Conservation (phyloP, 2,888 invertebrate genomes). For the Epirrhoe tristata region DNA sequence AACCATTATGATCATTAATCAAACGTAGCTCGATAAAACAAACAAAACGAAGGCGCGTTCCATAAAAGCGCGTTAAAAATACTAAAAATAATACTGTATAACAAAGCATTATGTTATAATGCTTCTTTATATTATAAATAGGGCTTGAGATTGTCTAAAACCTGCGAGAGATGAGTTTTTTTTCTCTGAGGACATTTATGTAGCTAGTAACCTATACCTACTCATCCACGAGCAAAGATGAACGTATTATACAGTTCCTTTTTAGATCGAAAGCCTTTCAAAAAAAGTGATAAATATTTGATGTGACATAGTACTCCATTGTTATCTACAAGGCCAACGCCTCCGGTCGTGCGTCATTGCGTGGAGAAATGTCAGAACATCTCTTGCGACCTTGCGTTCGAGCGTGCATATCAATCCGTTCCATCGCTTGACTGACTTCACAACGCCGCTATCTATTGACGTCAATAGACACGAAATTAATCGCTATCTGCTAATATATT, state of each 20-base stretch:
- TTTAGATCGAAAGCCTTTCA: not conserved
- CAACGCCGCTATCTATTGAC: constrained; percentile 42
- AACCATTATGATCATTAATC: not conserved
- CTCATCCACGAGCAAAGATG: too few species aligned
- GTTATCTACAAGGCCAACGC: constrained; percentile 23
- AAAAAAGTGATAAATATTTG: not conserved
- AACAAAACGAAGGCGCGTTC: not conserved
- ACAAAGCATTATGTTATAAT: too few species aligned
- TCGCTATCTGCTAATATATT: constrained; percentile 36
- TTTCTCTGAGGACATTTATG: too few species aligned
- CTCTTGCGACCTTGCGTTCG: constrained; percentile 36
- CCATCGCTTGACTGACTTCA: constrained; percentile 32
- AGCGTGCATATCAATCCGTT: constrained; percentile 35
- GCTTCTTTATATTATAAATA: too few species aligned
- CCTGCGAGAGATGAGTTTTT: too few species aligned
- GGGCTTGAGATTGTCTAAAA: too few species aligned
- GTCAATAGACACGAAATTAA: constrained; percentile 40
- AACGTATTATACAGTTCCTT: not conserved
- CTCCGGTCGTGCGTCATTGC: constrained; percentile 17
- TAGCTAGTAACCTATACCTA: too few species aligned
- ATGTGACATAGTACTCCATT: constrained; percentile 1
- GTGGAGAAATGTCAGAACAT: constrained; percentile 31
- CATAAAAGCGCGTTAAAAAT: not conserved
- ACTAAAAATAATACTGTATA: too few species aligned
- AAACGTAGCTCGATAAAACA: not conserved